These are phyloP conservation scores for Natrix natrix DNA, from an alignment of 2,797 vertebrate genomes.

Conservation along the genomic window DNA sequence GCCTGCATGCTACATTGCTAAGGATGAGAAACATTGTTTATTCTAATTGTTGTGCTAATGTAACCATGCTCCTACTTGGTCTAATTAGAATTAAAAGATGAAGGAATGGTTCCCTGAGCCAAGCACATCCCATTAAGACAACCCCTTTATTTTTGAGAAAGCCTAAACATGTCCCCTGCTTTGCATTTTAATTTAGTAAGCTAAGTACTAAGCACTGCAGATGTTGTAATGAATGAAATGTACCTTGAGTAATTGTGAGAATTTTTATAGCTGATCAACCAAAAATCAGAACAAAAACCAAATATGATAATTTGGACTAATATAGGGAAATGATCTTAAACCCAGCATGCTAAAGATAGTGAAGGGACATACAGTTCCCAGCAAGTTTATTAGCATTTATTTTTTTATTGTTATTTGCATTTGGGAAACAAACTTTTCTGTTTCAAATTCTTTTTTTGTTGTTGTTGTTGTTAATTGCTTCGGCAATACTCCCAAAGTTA, in stretches of 20 bases:
- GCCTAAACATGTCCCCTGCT: too few species aligned
- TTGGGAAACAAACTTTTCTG: background rate
- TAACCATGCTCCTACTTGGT: background rate
- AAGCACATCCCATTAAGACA: background rate
- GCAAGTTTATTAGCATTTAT: background rate
- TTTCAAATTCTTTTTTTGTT: background rate
- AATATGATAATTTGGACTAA: background rate
- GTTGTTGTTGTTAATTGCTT: background rate
- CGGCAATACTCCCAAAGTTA: background rate
- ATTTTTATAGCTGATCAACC: background rate
- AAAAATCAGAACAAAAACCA: background rate
- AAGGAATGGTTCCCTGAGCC: background rate
- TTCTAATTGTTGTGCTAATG: background rate
- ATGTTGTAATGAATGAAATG: background rate
- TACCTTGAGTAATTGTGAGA: background rate
- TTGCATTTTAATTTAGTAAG: background rate
- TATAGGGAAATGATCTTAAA: background rate
- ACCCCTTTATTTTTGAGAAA: background rate
- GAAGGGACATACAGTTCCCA: background rate
- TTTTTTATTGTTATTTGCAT: background rate
- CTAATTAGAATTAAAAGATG: background rate
- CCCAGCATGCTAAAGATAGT: background rate
- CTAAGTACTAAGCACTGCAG: background rate
- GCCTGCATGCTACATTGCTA: background rate
- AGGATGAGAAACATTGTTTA: background rate